phyloP scores from a whole-genome alignment of 2,888 invertebrate species.

The Trachelus iudaicus region DNA sequence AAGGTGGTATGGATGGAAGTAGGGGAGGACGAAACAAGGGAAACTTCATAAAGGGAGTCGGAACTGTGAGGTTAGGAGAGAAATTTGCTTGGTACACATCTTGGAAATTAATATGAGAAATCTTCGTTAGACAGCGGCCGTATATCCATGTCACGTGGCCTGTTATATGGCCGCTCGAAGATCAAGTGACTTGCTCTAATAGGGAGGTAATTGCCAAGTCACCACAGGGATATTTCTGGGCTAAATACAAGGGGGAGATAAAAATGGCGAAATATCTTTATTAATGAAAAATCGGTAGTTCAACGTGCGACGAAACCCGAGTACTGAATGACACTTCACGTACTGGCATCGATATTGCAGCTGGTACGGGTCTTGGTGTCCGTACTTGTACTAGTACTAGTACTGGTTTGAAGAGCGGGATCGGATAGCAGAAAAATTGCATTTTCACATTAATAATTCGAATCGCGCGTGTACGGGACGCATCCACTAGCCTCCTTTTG shows the following conservation, averaged over 20 bases:
- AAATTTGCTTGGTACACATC: background rate
- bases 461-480: conserved; percentile 5
- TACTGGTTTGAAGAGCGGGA: background rate
- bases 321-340: background rate
- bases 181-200: background rate
- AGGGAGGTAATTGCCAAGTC: background rate
- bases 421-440: background rate
- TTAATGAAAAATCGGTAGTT: background rate
- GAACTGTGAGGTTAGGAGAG: background rate
- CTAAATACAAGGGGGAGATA: background rate
- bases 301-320: background rate
- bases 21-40: background rate
- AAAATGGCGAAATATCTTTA: background rate
- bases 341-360: background rate
- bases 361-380: background rate
- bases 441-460: conserved; percentile 4
- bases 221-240: background rate
- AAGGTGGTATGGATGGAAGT: background rate
- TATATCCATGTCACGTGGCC: background rate
- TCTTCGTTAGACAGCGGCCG: background rate
- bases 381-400: too few species aligned
- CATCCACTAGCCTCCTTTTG: background rate
- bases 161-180: background rate
- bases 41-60: background rate
- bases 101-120: background rate